Evolutionary conservation across 1,140 invertebrate genomes (phyloP), one percentile per base, ranked within the genome.

Genomic region (Thaumatotibia leucotreta): DNA sequence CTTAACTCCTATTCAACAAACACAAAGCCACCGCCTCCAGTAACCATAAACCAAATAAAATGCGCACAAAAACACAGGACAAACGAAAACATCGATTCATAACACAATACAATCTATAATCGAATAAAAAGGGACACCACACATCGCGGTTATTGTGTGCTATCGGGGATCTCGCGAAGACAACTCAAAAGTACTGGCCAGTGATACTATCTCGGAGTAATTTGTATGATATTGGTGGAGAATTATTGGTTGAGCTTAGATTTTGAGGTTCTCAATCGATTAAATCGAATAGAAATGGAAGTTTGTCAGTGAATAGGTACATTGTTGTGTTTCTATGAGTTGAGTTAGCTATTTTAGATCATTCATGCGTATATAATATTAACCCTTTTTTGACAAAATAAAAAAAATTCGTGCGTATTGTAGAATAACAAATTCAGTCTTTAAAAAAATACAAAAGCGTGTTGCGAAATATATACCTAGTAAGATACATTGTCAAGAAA

Each of bases 51-150:
- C 69, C 68, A 73, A 66, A 64, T 75, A 76, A 77, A 80, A 84
- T 69, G 69, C 77, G 78, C 73, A 80, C 79, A 85, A 87, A 83
- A 84, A 80, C 78, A 39, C 63, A 50, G 61, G 73, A 82, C 77
- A 82, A 70, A 75, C 81, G 76, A 82, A 83, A 84, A 83, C 82
- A 83, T 82, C 82, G 79, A 86, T 84, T 84, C 80, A 88, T 90
- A 86, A 86, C 79, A 85, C 86, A 88, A 88, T 90, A 84, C 86
- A 88, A 90, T 87, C 83, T 76, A 72, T 65, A 79, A 86, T 88
- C 88, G 84, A 83, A 76, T 79, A 84, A 85, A 86, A 86, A 87
- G 82, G 80, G 77, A 76, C 39, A 45, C 39, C 83, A 84, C 80
- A 84, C 80, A 80, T 83, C 68, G 74, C 72, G 73, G 77, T 78